These are phyloP conservation scores for Drosophila fuyamai DNA, from an alignment of 1,140 invertebrate species.

Conservation along the genomic window DNA sequence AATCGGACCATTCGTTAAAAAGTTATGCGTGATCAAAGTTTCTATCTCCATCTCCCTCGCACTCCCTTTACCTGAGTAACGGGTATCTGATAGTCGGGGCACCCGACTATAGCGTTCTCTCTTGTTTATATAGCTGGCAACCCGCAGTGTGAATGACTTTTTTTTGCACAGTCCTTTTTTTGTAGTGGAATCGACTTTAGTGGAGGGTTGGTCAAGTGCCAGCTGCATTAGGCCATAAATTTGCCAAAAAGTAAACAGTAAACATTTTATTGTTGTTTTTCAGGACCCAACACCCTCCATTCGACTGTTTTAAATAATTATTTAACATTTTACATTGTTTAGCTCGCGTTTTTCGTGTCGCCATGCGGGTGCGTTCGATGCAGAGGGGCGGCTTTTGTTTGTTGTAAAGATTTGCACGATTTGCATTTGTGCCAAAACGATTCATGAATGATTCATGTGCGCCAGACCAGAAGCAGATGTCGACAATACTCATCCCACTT, in stretches of 20 bases:
- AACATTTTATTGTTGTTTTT: conserved; percentile 69
- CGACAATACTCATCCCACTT: conserved; percentile 64
- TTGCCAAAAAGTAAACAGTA: conserved; percentile 76
- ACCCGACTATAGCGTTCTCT: too few relatives aligned
- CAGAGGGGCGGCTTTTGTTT: conserved; percentile 54
- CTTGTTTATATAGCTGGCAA: conserved; percentile 17
- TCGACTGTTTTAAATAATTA: conserved; percentile 73
- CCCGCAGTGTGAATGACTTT: conserved; percentile 26
- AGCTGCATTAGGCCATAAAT: conserved; percentile 76
- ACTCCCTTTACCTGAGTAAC: too few relatives aligned
- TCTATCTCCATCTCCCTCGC: too few relatives aligned
- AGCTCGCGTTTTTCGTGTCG: conserved; percentile 56
- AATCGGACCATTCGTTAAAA: too few relatives aligned
- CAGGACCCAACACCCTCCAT: conserved; percentile 8
- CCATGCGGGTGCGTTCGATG: conserved; percentile 28
- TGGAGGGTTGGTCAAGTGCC: conserved; percentile 24
- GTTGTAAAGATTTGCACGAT: conserved; percentile 77
- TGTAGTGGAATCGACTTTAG: conserved; percentile 3
- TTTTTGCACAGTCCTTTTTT: conserved; percentile 16
- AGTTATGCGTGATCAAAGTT: too few relatives aligned
- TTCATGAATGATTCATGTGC: conserved; percentile 80
- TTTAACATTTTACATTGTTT: conserved; percentile 82
- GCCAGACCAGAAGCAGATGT: conserved; percentile 63
- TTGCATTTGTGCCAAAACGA: conserved; percentile 77
- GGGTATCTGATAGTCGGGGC: too few relatives aligned